These are phyloP conservation scores for Astur gentilis DNA, from an alignment of 2,113 vertebrate genomes.

Conservation along the genomic window DNA sequence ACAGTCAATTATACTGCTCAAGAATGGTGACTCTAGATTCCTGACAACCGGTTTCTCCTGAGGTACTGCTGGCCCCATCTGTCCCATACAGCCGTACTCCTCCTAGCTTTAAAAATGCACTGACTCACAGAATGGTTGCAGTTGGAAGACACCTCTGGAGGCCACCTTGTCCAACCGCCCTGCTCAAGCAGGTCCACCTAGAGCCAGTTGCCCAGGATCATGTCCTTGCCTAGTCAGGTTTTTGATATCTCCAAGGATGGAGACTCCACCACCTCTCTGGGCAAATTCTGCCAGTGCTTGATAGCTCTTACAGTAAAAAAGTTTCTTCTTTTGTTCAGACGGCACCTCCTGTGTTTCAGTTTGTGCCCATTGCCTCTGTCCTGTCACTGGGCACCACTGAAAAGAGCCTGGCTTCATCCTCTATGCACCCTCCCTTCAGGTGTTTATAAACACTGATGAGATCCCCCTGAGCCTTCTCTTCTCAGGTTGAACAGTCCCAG, in stretches of 20 bases:
- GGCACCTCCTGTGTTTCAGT: background rate
- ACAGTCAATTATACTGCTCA: background rate
- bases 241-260: background rate
- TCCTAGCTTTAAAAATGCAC: background rate
- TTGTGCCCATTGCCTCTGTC: background rate
- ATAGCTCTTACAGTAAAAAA: background rate
- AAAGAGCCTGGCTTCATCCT: background rate
- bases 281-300: background rate
- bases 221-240: background rate
- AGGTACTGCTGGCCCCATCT: conserved; percentile 16
- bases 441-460: background rate
- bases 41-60: conserved; percentile 27
- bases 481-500: background rate
- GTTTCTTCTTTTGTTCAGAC: background rate
- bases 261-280: background rate
- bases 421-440: background rate
- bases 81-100: background rate
- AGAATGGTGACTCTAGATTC: conserved; percentile 26
- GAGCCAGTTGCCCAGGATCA: background rate
- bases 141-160: background rate
- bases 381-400: background rate
- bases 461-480: background rate
- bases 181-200: background rate
- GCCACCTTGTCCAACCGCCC: background rate
- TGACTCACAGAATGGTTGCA: background rate